Conservation (phyloP, 2,888 invertebrate genomes). For the Andricus quercusramuli region DNA sequence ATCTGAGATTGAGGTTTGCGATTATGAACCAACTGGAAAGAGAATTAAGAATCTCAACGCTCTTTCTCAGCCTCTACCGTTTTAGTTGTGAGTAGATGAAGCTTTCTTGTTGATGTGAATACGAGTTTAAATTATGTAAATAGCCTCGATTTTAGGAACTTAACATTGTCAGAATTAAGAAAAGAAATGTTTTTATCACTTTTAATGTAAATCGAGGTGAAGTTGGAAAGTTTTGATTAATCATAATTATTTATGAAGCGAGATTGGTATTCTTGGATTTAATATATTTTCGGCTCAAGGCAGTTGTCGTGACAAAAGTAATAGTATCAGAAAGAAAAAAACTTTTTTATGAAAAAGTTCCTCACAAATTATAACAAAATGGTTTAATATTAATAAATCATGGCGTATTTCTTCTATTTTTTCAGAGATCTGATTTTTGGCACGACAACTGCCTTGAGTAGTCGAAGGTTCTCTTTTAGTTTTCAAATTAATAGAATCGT, state of each 20-base stretch:
- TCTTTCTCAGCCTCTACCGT: slow-evolving; percentile 48
- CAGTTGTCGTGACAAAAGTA: no score
- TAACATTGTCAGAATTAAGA: background rate
- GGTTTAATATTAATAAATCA: no score
- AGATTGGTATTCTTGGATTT: background rate
- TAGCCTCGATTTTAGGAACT: background rate
- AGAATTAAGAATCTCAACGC: slow-evolving; percentile 56
- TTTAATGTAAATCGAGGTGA: background rate
- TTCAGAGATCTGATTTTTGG: no score
- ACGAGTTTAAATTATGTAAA: background rate
- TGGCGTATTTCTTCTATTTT: no score
- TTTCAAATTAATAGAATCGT: background rate
- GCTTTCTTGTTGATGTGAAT: background rate
- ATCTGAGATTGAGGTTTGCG: slow-evolving; percentile 65
- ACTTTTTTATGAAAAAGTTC: no score
- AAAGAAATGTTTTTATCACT: background rate
- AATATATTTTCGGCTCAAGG: background rate
- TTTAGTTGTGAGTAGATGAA: slow-evolving; percentile 37
- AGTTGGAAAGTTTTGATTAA: background rate
- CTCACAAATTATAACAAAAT: no score
- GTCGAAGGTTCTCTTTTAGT: background rate
- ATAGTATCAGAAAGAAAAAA: no score
- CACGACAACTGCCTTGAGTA: background rate
- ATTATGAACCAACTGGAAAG: slow-evolving; percentile 63
- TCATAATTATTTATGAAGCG: background rate